phyloP scores from a whole-genome alignment of 2,888 invertebrate species.

The Protula sp. region DNA sequence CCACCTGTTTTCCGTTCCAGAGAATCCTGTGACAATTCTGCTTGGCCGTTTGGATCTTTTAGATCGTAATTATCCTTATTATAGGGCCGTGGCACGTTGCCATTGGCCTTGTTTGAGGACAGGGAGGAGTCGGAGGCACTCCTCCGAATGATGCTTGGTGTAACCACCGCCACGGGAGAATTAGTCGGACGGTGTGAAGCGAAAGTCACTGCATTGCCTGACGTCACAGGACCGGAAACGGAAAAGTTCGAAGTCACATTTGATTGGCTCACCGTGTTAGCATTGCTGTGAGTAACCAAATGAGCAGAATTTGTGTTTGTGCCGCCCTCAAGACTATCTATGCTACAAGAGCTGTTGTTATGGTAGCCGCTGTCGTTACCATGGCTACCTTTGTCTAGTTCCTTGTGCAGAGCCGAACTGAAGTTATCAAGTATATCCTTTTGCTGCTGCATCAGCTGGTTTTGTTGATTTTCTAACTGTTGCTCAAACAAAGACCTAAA shows the following conservation, averaged over 20 bases:
- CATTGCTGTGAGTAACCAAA: no score
- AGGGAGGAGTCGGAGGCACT: neutral
- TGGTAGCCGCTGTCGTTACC: constrained; percentile 6
- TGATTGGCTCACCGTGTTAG: no score
- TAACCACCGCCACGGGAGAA: neutral
- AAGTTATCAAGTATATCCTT: constrained; percentile 38
- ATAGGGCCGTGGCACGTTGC: neutral
- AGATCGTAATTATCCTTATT: neutral
- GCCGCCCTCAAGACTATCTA: constrained; percentile 5
- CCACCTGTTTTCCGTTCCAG: no score
- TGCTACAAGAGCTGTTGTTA: constrained; percentile 1
- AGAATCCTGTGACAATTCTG: no score
- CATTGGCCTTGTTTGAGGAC: neutral
- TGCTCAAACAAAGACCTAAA: constrained; percentile 47
- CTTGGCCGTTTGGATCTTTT: no score
- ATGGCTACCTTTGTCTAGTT: constrained; percentile 32
- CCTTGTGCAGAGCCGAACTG: constrained; percentile 36
- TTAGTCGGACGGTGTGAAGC: neutral
- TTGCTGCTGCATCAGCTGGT: constrained; percentile 36
- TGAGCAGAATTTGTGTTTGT: no score
- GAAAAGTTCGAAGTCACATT: no score
- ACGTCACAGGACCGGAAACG: no score
- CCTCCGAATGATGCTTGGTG: neutral
- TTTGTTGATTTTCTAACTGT: constrained; percentile 40
- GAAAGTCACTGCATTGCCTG: no score